Conservation (phyloP, 1,140 invertebrate species). For the Tetramorium simillimum region DNA sequence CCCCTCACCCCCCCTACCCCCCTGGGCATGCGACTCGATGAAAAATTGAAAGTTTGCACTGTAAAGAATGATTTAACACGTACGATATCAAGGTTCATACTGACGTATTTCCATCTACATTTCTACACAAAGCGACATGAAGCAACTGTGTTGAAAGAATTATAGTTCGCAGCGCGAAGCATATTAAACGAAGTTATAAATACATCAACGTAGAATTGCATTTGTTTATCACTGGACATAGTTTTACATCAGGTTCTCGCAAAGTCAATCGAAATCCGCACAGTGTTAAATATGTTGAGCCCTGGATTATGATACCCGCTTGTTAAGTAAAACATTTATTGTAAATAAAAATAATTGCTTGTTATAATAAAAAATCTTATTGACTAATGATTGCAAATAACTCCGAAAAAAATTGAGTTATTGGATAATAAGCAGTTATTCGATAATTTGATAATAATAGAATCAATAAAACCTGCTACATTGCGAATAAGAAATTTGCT, state of each 20-base stretch:
- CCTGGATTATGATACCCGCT: neutral
- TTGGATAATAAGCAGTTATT: constrained; percentile 3
- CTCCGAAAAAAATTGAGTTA: neutral
- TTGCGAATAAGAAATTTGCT: neutral
- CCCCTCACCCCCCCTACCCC: no score
- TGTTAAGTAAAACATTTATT: neutral
- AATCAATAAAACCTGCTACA: neutral
- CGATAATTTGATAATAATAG: neutral
- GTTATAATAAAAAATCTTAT: neutral
- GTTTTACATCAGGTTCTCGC: neutral
- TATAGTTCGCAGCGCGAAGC: neutral
- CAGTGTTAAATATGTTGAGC: neutral
- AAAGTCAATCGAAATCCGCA: neutral
- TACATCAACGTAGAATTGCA: neutral
- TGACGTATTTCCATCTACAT: neutral
- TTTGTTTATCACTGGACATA: neutral
- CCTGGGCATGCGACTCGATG: constrained; percentile 5
- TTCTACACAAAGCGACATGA: no score
- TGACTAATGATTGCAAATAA: constrained; percentile 5
- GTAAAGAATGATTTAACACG: constrained; percentile 6
- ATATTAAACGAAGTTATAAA: constrained; percentile 2
- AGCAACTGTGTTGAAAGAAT: neutral
- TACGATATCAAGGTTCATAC: neutral
- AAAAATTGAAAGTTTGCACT: constrained; percentile 36
- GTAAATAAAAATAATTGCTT: constrained; percentile 8